Evolutionary conservation across 1,140 invertebrate genomes (phyloP).

Genomic region (Orius insidiosus): DNA sequence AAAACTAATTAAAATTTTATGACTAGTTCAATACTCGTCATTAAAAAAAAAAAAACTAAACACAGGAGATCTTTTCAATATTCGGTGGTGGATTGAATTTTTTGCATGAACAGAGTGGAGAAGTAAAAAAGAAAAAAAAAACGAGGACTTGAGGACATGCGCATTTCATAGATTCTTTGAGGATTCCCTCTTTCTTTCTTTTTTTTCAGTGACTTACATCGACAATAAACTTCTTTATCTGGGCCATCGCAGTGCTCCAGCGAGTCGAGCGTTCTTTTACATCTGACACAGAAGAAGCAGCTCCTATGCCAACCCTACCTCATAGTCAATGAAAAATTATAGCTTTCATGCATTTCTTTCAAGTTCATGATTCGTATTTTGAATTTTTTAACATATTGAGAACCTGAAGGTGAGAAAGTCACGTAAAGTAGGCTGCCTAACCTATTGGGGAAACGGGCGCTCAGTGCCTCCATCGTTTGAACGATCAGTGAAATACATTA

Average conservation of each 20-base stretch:
- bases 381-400: too few relatives aligned
- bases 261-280: constrained; percentile 82
- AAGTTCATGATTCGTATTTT: too few relatives aligned
- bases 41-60: neutral
- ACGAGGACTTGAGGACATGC: neutral
- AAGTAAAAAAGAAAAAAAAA: neutral
- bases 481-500: too few relatives aligned
- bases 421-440: too few relatives aligned
- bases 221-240: constrained; percentile 82
- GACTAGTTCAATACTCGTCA: neutral
- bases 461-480: too few relatives aligned
- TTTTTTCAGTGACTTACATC: constrained; percentile 50
- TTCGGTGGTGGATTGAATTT: constrained; percentile 1
- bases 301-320: constrained; percentile 69
- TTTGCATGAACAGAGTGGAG: constrained; percentile 1
- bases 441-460: too few relatives aligned
- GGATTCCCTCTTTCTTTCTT: too few relatives aligned
- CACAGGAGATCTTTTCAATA: neutral
- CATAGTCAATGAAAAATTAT: constrained; percentile 13
- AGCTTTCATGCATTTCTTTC: too few relatives aligned
- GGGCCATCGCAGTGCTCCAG: constrained; percentile 84
- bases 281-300: constrained; percentile 80
- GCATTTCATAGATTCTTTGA: neutral
- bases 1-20: neutral
- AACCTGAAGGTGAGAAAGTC: too few relatives aligned